Evolutionary conservation across 1,140 invertebrate species (phyloP), one percentile per base, ranked within the genome.

Genomic region (Leptopilina boulardi): DNA sequence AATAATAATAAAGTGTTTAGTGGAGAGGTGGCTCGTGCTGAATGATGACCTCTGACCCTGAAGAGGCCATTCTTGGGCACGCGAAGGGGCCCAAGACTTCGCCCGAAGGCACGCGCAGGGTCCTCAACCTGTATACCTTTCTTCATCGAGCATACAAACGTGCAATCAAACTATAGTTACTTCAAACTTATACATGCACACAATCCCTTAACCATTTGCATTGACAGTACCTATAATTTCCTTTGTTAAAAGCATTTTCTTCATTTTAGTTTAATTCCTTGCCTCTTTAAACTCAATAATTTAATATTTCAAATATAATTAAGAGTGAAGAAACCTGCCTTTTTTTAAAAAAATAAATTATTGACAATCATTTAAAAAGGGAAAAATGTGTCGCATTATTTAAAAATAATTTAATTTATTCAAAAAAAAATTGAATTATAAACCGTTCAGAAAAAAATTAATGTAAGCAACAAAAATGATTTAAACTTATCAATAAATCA

Each of bases 21-120:
- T 34, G 23, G 66, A 77, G 85, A 85, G 86, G 82, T 90, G 87
- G 88, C 89, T 90, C 89, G 89, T 91, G 90, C 88, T 90, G 85
- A 84, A 86, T 78, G 80, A 81, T 86, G 90, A 91, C 89, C 89
- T 90, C 87, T 91, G 89, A 90, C 89, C 89, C 84, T 84, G 84
- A 88, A 87, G 82, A 87, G 85, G 85, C 84, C 83, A 87, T 85
- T 86, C 85, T 80, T 82, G 86, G 87, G 85, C 89, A 90, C 89
- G 88, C 89, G 89, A 90, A 85, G 82, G 80, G 82, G 84, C 82
- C 85, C 84, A 84, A 84, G 78, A 82, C 82, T 87, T 83, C 70
- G 86, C 87, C 87, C 82, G 77, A 72, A 87, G 89, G 87, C 87
- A 89, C 89, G 88, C 87, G 87, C 87, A 78, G 83, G 81, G 81